Evolutionary conservation across 2,888 invertebrate genomes (phyloP).

Genomic region (Cataglyphis cursor): DNA sequence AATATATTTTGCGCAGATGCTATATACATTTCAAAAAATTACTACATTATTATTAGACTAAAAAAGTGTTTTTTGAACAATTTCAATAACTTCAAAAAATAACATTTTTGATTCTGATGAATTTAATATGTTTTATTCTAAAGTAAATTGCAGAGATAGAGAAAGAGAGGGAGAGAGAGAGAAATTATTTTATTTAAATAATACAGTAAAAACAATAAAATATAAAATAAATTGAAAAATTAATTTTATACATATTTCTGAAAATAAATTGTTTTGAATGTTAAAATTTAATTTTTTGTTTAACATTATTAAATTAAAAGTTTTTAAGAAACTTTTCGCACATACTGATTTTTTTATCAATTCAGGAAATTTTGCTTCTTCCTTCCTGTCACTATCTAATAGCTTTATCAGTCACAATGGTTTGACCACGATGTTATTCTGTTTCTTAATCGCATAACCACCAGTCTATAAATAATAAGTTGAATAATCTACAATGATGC

Average conservation of each 20-base stretch:
- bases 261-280: background rate
- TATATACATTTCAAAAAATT: background rate
- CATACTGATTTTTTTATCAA: constrained; percentile 13
- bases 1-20: background rate
- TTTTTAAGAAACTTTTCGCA: background rate
- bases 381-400: constrained; percentile 25
- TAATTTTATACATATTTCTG: background rate
- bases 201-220: background rate
- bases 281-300: background rate
- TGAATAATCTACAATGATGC: background rate
- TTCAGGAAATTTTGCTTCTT: constrained; percentile 13
- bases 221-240: background rate
- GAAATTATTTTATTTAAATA: background rate
- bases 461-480: background rate
- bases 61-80: background rate
- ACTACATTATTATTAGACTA: background rate
- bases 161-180: no score
- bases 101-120: background rate
- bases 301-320: background rate
- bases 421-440: constrained; percentile 21
- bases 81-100: background rate
- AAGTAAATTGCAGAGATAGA: background rate
- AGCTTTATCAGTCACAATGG: constrained; percentile 14
- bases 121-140: background rate
- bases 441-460: constrained; percentile 10